Evolutionary conservation across 2,888 invertebrate genomes (phyloP), one percentile per base, ranked within the genome.

Genomic region (Tortricodes alternella): DNA sequence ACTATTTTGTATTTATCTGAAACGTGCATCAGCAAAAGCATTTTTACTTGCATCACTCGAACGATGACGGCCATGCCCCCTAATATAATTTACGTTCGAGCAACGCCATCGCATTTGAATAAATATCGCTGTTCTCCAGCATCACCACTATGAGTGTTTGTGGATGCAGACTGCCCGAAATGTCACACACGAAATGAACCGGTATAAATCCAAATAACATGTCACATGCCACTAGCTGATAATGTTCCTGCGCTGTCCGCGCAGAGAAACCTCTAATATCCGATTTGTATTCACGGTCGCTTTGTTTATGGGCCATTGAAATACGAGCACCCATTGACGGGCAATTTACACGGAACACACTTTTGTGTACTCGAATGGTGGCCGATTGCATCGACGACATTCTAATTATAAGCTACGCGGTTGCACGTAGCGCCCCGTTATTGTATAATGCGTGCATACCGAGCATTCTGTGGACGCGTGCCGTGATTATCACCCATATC

Each of bases 221-320:
- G 70, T 68, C 67, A 72, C 66, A 71, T 65, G 71, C 69, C 67
- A 61, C 69, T 66, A 75, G 67, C 77, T 74, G 80, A 82, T 83
- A 82, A 80, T 80, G 76, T 76, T 75, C 74, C 74, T 68, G 65
- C 68, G 21, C 66, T 76, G 73, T 73, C 73, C 72, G 71, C 62
- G 62, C 66, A 64, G 64, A 64, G 76, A 76, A 69, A 75, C 79
- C 80, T 79, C 81, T 89, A 88, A 89, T 88, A 84, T 83, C 83
- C 88, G 81, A 87, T 89, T 87, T 87, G 86, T 88, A 88, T 87
- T 88, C 88, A 85, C 83, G 73, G 80, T 76, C 74, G 81, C 80
- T 80, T 85, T 88, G 87, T 89, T 88, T 88, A 88, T 87, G 75
- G 83, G 70, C 86, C 80, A 87, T 87, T 83, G 85, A 83, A 83